These are phyloP conservation scores for Lasioglossum villosulum DNA, from an alignment of 2,888 invertebrate species.

Conservation along the genomic window DNA sequence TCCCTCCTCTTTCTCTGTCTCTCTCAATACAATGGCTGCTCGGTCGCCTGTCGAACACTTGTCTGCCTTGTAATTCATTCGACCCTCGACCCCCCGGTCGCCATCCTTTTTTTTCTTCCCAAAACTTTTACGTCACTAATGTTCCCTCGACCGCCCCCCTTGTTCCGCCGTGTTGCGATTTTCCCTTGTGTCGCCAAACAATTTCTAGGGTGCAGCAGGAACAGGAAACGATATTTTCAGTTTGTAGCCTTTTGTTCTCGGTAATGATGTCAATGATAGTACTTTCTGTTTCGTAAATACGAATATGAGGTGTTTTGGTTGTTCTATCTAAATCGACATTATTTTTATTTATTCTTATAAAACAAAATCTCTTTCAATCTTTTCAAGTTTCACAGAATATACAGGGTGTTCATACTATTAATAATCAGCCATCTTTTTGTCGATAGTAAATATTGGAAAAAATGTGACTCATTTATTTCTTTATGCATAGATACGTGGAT, in stretches of 20 bases:
- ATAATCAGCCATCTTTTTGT: no score
- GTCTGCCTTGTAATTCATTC: neutral
- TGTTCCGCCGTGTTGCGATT: neutral
- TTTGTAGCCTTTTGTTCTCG: neutral
- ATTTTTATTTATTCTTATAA: no score
- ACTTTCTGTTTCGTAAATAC: neutral
- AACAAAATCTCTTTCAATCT: no score
- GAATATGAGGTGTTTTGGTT: neutral
- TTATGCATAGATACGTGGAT: no score
- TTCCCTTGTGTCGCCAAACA: neutral
- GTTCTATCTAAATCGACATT: neutral
- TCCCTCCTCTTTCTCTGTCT: constrained; percentile 26
- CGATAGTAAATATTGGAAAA: no score
- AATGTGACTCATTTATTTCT: no score
- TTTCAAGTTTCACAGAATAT: no score
- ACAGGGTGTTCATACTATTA: no score
- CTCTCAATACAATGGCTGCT: constrained; percentile 58
- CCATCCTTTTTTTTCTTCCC: neutral
- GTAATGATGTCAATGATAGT: neutral
- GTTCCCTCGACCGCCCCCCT: neutral
- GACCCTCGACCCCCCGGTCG: neutral
- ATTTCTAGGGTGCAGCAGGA: neutral
- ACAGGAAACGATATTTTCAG: neutral
- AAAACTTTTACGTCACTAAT: neutral
- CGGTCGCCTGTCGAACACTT: constrained; percentile 31